Percentiles rank a stretch among this genome's conserved stretches.
Evolutionary conservation across 2,113 vertebrate species (phyloP).

Genomic region (Grus americana): DNA sequence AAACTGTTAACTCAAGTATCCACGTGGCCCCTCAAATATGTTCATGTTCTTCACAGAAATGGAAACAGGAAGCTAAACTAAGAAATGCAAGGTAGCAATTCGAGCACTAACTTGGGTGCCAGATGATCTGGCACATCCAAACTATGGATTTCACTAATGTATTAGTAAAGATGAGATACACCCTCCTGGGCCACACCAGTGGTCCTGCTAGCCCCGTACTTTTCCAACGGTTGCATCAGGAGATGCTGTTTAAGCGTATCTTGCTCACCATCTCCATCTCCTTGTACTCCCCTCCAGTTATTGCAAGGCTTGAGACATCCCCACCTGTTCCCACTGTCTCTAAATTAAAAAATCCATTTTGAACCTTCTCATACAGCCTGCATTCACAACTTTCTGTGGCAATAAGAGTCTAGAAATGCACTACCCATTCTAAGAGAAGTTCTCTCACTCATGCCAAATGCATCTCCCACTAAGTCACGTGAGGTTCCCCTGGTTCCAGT

Average conservation of each 20-base stretch:
- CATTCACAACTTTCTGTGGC: not conserved
- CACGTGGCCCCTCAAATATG: not conserved
- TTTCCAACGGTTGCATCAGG: not conserved
- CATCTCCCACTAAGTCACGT: not conserved
- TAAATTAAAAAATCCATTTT: not conserved
- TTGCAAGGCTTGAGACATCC: not conserved
- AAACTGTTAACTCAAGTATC: not conserved
- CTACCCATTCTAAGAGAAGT: not conserved
- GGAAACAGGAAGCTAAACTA: not conserved
- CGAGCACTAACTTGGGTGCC: not conserved
- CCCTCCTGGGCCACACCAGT: not conserved
- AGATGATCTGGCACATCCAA: not conserved
- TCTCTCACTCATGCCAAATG: not conserved
- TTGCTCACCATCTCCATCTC: not conserved
- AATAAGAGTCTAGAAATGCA: not conserved
- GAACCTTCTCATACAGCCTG: not conserved
- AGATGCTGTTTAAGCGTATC: not conserved
- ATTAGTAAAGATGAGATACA: not conserved
- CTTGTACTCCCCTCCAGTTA: too few relatives aligned
- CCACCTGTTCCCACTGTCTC: not conserved
- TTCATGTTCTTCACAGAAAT: not conserved
- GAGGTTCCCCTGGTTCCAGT: not conserved
- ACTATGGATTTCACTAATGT: not conserved
- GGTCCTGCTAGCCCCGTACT: not conserved
- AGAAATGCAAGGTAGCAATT: not conserved